A percentile compares a stretch with the other conserved stretches of the same genome.
Conservation (phyloP, 2,888 invertebrate genomes). For the Sinhomidia bicolor region DNA sequence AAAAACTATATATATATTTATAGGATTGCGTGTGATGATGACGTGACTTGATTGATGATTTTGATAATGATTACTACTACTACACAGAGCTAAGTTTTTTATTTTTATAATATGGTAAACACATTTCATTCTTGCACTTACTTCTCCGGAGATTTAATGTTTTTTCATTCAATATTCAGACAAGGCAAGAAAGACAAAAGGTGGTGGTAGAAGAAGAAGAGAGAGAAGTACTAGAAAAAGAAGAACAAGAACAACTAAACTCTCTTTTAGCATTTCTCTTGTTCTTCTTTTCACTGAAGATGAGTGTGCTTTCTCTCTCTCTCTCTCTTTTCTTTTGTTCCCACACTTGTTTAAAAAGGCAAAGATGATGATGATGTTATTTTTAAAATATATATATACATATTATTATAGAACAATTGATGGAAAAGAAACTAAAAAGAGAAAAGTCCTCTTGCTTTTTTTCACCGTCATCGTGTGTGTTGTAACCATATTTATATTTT, state of each 20-base stretch:
- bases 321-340: too few relatives aligned
- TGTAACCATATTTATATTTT: not conserved
- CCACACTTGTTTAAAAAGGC: too few relatives aligned
- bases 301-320: not conserved
- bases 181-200: slow-evolving; percentile 21
- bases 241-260: too few relatives aligned
- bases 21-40: slow-evolving; percentile 69
- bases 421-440: too few relatives aligned
- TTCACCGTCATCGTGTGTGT: not conserved
- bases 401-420: too few relatives aligned
- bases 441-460: not conserved
- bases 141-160: slow-evolving; percentile 21
- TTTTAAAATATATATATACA: not conserved
- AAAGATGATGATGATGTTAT: not conserved
- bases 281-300: not conserved
- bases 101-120: not conserved
- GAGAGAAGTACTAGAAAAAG: not conserved
- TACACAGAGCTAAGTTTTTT: not conserved
- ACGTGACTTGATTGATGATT: slow-evolving; percentile 72
- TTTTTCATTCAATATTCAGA: not conserved
- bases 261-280: not conserved
- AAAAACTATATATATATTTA: too few relatives aligned
- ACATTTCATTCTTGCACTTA: not conserved
- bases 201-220: not conserved
- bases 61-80: slow-evolving; percentile 48